phyloP scores from a whole-genome alignment of 2,797 vertebrate genomes.

The Crypturellus tataupa region DNA sequence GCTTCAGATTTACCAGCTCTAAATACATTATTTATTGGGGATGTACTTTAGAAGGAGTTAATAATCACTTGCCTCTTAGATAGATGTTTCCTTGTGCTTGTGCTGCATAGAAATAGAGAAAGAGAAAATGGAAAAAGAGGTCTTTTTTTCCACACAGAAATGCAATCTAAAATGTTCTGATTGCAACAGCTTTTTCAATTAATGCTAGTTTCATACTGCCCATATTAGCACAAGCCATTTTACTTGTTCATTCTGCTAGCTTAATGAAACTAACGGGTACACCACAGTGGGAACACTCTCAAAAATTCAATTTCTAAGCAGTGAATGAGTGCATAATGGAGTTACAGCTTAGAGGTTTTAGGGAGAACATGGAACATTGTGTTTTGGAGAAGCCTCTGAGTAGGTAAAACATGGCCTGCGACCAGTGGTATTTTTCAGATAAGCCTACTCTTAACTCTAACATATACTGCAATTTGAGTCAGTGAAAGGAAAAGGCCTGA shows the following conservation, averaged over 20 bases:
- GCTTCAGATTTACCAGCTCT: background rate
- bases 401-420: background rate
- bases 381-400: background rate
- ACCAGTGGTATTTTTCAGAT: background rate
- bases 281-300: background rate
- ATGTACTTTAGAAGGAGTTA: slow-evolving; percentile 37
- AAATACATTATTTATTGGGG: slow-evolving; percentile 29
- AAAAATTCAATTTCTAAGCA: slow-evolving; percentile 14
- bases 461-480: background rate
- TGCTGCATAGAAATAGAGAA: background rate
- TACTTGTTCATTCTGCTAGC: slow-evolving; percentile 3
- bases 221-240: slow-evolving; percentile 20
- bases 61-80: slow-evolving; percentile 30
- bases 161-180: background rate
- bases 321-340: background rate
- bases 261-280: background rate
- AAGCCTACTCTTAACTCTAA: background rate
- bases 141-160: background rate
- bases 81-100: background rate
- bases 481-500: background rate
- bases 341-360: background rate
- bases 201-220: background rate
- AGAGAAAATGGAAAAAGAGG: background rate
- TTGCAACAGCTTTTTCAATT: slow-evolving; percentile 43
- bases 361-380: background rate